Evolutionary conservation across 2,888 invertebrate species (phyloP), one percentile per base, ranked within the genome.

Genomic region (Notodonta dromedarius): DNA sequence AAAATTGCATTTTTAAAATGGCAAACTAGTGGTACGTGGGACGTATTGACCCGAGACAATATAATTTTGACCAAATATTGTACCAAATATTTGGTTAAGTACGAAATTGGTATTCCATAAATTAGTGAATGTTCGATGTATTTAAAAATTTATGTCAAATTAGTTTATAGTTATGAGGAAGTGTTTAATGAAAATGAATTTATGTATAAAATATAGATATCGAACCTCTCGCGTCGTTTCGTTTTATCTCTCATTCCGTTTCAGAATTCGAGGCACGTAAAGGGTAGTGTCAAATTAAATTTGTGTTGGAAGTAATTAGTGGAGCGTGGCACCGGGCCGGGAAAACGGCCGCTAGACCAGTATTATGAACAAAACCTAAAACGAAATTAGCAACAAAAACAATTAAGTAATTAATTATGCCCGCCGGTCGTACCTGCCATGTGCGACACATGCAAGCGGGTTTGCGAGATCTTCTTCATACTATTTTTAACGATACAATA

Each of bases 151-250:
- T 82, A 87, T 88, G 90, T 91, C 89, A 88, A 88, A 90, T 88
- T 89, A 89, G 87, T 81, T 60, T 85, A 80, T 82, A 80, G 83
- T 84, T 86, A 82, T 79, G 76, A 83, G 66, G 75, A 81, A 81
- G 86, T 90, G 90, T 91, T 92, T 90, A 85, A 86, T 85, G 83
- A 91, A 87, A 90, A 91, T 88, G 86, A 90, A 89, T 89, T 90
- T 89, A 90, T 83, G 84, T 86, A 86, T 84, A 86, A 84, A 84
- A 84, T 79, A 83, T 77, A 84, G 76, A 73, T 79, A 81, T 80
- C 78, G 74, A 80, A 82, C 73, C 73, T 74, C 66, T 71, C 55
- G 51, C 61, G 69, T 74, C 60, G 67, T 79, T 72, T 79, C 62
- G 76, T 72, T 74, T 58, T 11, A 13, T 40, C 42, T 56, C 13